phyloP scores from a whole-genome alignment of 2,797 vertebrate species.

The Coregonus suidteri region DNA sequence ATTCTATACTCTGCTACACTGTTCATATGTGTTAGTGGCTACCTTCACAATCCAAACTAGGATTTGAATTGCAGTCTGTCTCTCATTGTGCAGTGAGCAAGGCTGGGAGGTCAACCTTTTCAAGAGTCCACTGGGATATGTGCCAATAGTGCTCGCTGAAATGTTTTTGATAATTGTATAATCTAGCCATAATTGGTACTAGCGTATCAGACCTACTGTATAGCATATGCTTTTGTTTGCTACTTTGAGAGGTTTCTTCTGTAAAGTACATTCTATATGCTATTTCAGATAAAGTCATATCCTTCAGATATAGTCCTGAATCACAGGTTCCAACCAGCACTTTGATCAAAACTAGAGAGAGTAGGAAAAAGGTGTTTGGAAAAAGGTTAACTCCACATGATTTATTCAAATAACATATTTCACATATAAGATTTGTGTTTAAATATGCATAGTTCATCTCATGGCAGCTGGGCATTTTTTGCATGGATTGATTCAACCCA shows the following conservation, averaged over 20 bases:
- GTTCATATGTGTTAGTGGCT: no score
- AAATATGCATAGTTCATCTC: conserved; percentile 73
- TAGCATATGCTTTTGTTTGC: background rate
- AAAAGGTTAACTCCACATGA: conserved; percentile 46
- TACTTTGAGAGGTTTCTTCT: background rate
- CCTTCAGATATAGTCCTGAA: background rate
- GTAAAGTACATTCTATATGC: background rate
- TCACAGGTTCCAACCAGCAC: conserved; percentile 3
- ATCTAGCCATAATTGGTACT: conserved; percentile 32
- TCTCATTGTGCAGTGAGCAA: conserved; percentile 21
- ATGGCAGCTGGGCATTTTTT: conserved; percentile 72
- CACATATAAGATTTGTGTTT: conserved; percentile 61
- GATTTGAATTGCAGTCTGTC: conserved; percentile 24
- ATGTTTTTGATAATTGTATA: conserved; percentile 35
- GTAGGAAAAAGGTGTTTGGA: background rate
- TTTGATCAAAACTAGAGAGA: conserved; percentile 33
- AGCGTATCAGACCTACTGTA: conserved; percentile 12
- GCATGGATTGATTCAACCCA: conserved; percentile 61
- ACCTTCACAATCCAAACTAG: conserved; percentile 7
- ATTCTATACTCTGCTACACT: no score
- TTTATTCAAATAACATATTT: conserved; percentile 71
- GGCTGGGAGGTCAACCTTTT: conserved; percentile 34
- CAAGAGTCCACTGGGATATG: background rate
- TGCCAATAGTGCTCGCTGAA: conserved; percentile 9
- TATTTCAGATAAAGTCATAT: background rate